Evolutionary conservation across 2,113 vertebrate genomes (phyloP), one percentile per base, ranked within the genome.

Genomic region (Hydrolagus affinis): DNA sequence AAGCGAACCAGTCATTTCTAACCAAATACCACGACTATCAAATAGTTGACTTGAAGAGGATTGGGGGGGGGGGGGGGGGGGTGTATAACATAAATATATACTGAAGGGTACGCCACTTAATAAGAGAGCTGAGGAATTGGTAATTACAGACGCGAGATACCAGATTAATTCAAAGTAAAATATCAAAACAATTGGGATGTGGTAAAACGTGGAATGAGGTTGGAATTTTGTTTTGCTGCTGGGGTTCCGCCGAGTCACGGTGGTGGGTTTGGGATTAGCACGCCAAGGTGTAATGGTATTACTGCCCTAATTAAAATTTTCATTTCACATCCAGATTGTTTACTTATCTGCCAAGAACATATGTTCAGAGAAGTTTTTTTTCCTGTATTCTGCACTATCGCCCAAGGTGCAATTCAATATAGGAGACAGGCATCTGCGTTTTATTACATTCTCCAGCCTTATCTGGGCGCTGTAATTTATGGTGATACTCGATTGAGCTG

Each of bases 321-420:
- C 94, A 98, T 97, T 96, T 95, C 95, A 96, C 95, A 95, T 96
- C 94, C 95, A 98, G 97, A 99, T 97, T 98, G 96, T 98, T 98
- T 97, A 99, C 97, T 99, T 99, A 99, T 99, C 98, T 98, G 94
- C 94, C 94, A 94, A 94, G 96, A 99, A 97, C 97, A 99, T 96
- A 96, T 98, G 96, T 95, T 93, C 93, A 89, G 92, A 95, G 95
- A 96, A 96, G 96, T 97, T 95, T 92, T 83, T 96, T 96, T 96
- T 96, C 94, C 96, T 88, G 93, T 94, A 96, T 97, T 96, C 96
- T 96, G 96, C 95, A 95, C 95, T 91, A 93, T 95, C 96, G 96
- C 97, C 95, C 96, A 98, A 96, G 96, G 96, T 96, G 96, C 95
- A 95, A 95, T 93, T 93, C 94, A 93, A 94, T 94, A 93, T 91